A percentile compares a stretch with the other conserved stretches of the same genome.
These are phyloP conservation scores for Ectemnius continuus DNA, from an alignment of 2,888 invertebrate genomes.

Conservation along the genomic window DNA sequence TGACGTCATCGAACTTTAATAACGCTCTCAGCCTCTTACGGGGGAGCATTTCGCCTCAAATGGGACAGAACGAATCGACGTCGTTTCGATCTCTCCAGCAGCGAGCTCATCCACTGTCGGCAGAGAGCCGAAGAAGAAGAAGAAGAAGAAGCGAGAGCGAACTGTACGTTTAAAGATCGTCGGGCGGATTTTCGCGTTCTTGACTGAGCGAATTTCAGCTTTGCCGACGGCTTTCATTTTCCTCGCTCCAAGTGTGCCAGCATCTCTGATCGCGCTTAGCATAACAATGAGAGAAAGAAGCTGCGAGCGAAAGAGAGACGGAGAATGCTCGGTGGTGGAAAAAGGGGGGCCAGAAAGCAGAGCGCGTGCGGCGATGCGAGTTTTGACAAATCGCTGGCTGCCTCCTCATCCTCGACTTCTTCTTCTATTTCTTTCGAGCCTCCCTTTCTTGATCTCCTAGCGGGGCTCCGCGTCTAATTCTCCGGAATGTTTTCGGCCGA, in stretches of 20 bases:
- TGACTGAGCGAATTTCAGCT: constrained; percentile 23
- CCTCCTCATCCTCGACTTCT: constrained; percentile 51
- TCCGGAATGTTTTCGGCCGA: constrained; percentile 75
- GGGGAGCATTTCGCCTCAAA: constrained; percentile 10
- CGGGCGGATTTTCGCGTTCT: too few species aligned
- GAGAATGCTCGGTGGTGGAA: neutral
- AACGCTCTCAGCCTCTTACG: constrained; percentile 26
- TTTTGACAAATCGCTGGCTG: constrained; percentile 74
- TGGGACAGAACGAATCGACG: constrained; percentile 25
- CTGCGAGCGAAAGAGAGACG: constrained; percentile 6
- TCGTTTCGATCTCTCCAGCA: neutral
- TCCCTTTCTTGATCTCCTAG: constrained; percentile 65
- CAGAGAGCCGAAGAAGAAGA: too few species aligned
- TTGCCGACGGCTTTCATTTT: constrained; percentile 30
- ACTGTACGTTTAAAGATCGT: too few species aligned
- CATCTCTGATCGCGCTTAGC: constrained; percentile 69
- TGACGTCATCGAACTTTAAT: constrained; percentile 60
- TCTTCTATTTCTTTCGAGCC: constrained; percentile 47
- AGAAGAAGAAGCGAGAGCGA: too few species aligned
- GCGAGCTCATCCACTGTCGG: too few species aligned
- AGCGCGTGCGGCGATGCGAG: constrained; percentile 63
- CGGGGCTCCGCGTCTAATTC: constrained; percentile 74
- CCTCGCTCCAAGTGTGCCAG: constrained; percentile 37
- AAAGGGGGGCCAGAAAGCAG: constrained; percentile 24
- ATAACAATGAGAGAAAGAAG: constrained; percentile 69